Base-by-base conservation (phyloP, 2,797 vertebrate species). In the Alauda arvensis region DNA sequence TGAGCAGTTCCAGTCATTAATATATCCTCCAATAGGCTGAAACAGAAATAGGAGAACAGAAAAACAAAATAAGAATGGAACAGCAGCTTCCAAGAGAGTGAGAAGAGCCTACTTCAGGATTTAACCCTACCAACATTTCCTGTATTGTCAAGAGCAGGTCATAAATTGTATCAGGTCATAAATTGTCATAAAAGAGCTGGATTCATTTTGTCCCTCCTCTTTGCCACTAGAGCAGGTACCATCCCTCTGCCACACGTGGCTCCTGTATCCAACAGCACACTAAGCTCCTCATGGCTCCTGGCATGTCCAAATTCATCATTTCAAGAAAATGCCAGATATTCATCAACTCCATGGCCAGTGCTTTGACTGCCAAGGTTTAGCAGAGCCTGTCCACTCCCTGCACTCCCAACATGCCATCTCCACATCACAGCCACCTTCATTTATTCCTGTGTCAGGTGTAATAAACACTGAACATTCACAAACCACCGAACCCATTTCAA, bases 61-160 rank as follows among this genome's bases (percentile, higher is more conserved):
- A 89, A 87, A 83, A 34, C 40, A 37, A 83, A 84, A 7, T 12
- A 37, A 69, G 83, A 88, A 89, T 19, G 83, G 87, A 90, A 77
- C 3, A 60, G 43, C 67, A 87, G 63, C 74, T 85, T 49, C 46
- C 33, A 11, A 31, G 55, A 53, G 45, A 20, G 25, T 12, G 46
- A 31, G 26, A 34, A 59, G 24, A 85, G 56, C 74, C 25, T 31
- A 71, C 33, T 24, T 59, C 37, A 28, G 37, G 13, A 65, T 40
- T 65, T 42, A 80, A 61, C 51, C 25, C 65, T 7, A 14, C 37
- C 55, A 76, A 21, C 37, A 13, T 33, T 66, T 78, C 77, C 88
- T 59, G 67, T 13, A 18, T 15, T 12, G 3, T 33, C 18, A 29
- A 1, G 2, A 81, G 51, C 39, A 60, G 59, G 49, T 63, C 69